These are phyloP conservation scores for Dynastes grantii DNA, from an alignment of 2,888 invertebrate genomes.

Conservation along the genomic window DNA sequence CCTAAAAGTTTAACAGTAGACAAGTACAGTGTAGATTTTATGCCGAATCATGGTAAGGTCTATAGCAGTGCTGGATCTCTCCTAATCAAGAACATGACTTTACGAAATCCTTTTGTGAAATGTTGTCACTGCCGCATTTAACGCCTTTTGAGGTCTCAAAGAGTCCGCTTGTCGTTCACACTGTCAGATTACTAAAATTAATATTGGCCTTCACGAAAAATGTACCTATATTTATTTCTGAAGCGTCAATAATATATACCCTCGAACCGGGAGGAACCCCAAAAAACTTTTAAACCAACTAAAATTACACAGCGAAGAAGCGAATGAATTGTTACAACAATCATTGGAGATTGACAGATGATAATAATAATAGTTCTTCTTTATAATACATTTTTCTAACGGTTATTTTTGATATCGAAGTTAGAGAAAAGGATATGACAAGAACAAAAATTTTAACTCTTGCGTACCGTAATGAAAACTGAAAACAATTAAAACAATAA, in stretches of 20 bases:
- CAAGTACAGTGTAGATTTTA: conserved; percentile 59
- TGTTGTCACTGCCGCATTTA: conserved; percentile 69
- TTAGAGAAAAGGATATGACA: background rate
- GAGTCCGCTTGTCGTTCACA: conserved; percentile 64
- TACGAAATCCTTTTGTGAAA: conserved; percentile 64
- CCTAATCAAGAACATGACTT: conserved; percentile 70
- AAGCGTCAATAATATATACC: conserved; percentile 53
- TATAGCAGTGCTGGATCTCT: conserved; percentile 67
- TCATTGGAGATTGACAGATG: conserved; percentile 34
- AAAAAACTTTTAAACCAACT: conserved; percentile 44
- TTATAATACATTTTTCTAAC: conserved; percentile 1
- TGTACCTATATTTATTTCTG: conserved; percentile 57
- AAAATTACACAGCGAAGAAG: conserved; percentile 31
- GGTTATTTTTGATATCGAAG: conserved; percentile 13
- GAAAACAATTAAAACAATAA: conserved; percentile 16
- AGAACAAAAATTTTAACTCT: background rate
- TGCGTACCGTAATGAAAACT: conserved; percentile 2
- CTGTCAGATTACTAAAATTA: conserved; percentile 67
- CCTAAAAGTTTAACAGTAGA: conserved; percentile 53
- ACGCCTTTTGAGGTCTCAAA: conserved; percentile 60
- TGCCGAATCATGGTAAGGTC: conserved; percentile 69
- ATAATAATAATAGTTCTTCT: conserved; percentile 33
- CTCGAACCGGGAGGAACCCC: background rate
- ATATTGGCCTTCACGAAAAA: conserved; percentile 61
- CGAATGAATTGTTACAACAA: conserved; percentile 30